Percentiles rank a stretch among this genome's conserved stretches.
Conservation (phyloP, 2,113 vertebrate genomes). For the Eptatretus burgeri region DNA sequence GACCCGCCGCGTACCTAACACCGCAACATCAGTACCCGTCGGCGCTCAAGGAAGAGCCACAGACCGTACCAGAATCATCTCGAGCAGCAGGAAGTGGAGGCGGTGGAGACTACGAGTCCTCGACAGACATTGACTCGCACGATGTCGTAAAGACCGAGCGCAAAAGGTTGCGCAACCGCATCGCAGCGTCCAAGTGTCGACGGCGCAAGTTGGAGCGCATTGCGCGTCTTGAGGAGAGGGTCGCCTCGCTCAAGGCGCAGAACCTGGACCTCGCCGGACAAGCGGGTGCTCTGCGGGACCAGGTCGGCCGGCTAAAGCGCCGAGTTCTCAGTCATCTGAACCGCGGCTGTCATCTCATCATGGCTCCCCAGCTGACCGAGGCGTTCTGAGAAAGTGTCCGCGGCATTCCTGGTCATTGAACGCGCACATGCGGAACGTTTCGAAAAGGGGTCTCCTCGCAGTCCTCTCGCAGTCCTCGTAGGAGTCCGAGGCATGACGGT, state of each 20-base stretch:
- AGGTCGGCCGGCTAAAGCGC: conserved; percentile 97
- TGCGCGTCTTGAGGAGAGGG: conserved; percentile 84
- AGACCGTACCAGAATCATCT: conserved; percentile 54
- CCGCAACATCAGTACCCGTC: conserved; percentile 19
- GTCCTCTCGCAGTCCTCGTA: too few relatives aligned
- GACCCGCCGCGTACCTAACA: too few relatives aligned
- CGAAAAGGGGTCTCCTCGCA: too few relatives aligned
- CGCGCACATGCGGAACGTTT: too few relatives aligned
- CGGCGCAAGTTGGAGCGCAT: conserved; percentile 97
- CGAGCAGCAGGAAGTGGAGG: conserved; percentile 50
- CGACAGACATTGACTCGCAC: conserved; percentile 83
- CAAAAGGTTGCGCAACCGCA: conserved; percentile 94
- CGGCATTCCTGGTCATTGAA: too few relatives aligned
- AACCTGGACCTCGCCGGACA: conserved; percentile 93
- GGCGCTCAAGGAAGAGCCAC: conserved; percentile 51
- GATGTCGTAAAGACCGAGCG: conserved; percentile 96
- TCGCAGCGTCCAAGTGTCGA: conserved; percentile 90
- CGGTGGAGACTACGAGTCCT: conserved; percentile 25
- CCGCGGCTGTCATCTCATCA: conserved; percentile 64
- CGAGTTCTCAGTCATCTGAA: conserved; percentile 99
- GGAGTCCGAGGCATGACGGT: too few relatives aligned
- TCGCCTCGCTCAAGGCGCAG: conserved; percentile 85
- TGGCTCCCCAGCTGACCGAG: too few relatives aligned
- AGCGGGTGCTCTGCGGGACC: conserved; percentile 85
- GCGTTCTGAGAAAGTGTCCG: too few relatives aligned